Percentiles rank a stretch among this genome's conserved stretches.
phyloP scores from a whole-genome alignment of 2,113 vertebrate species.

The Neopipo cinnamomea region DNA sequence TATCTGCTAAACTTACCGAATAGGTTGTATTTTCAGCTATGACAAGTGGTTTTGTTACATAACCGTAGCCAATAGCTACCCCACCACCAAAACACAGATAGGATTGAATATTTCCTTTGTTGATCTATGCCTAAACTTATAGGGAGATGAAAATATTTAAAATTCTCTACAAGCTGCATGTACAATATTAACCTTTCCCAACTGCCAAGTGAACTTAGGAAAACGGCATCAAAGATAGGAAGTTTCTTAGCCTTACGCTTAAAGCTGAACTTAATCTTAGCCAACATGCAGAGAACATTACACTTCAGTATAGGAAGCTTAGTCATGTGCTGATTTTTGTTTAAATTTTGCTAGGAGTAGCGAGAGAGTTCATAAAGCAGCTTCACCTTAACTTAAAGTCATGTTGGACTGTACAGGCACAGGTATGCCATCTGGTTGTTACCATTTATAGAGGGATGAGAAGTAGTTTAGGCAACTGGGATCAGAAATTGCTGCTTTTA shows the following conservation, averaged over 20 bases:
- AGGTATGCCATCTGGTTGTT: neutral
- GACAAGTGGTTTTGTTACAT: neutral
- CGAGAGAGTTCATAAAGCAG: neutral
- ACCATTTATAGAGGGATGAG: neutral
- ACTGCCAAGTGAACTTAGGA: neutral
- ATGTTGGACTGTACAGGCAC: neutral
- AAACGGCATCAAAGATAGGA: neutral
- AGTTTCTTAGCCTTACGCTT: neutral
- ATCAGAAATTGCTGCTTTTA: neutral
- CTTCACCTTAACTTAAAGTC: neutral
- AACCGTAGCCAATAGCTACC: neutral
- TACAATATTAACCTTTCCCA: neutral
- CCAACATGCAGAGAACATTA: neutral
- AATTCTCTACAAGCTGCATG: neutral
- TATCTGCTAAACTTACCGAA: neutral
- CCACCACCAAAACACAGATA: neutral
- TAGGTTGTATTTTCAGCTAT: neutral
- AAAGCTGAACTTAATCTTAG: neutral
- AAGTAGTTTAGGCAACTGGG: neutral
- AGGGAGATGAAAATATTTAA: neutral
- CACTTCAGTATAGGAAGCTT: neutral
- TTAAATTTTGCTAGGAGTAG: neutral
- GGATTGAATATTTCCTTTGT: neutral
- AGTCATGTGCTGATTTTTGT: neutral
- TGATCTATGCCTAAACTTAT: neutral